These are phyloP conservation scores for Myotis brandtii DNA, from an alignment of 2,113 vertebrate genomes.

Conservation along the genomic window DNA sequence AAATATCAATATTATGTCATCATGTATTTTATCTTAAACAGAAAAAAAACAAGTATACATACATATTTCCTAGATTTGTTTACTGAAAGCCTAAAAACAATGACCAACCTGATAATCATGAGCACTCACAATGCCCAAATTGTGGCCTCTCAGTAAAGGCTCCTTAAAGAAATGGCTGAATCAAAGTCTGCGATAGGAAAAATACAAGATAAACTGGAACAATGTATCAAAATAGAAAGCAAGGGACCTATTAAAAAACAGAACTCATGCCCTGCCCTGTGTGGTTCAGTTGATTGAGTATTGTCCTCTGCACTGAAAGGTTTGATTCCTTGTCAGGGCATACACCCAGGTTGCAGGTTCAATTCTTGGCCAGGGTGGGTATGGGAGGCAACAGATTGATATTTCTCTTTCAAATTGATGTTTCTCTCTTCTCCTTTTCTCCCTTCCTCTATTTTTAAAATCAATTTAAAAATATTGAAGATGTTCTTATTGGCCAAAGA, in stretches of 20 bases:
- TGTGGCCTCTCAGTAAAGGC: background rate
- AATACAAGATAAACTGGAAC: background rate
- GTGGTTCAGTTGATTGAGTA: too few species aligned
- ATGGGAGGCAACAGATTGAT: too few species aligned
- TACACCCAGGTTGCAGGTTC: too few species aligned
- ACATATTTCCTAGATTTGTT: background rate
- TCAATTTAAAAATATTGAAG: background rate
- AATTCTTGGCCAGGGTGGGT: too few species aligned
- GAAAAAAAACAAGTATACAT: background rate
- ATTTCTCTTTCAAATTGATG: too few species aligned
- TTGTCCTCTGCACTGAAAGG: too few species aligned
- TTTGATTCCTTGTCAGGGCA: too few species aligned
- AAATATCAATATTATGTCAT: background rate
- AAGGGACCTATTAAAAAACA: background rate
- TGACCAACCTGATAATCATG: background rate
- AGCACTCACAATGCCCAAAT: background rate
- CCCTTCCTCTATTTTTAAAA: too few species aligned
- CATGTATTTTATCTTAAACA: constrained; percentile 8
- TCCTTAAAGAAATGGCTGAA: background rate
- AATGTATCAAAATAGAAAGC: background rate
- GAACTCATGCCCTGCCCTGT: too few species aligned
- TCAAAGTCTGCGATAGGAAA: background rate
- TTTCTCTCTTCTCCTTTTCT: too few species aligned
- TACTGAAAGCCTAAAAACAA: background rate
- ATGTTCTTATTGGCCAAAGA: background rate